Conservation (phyloP, 2,797 vertebrate species). For the Natrix natrix region DNA sequence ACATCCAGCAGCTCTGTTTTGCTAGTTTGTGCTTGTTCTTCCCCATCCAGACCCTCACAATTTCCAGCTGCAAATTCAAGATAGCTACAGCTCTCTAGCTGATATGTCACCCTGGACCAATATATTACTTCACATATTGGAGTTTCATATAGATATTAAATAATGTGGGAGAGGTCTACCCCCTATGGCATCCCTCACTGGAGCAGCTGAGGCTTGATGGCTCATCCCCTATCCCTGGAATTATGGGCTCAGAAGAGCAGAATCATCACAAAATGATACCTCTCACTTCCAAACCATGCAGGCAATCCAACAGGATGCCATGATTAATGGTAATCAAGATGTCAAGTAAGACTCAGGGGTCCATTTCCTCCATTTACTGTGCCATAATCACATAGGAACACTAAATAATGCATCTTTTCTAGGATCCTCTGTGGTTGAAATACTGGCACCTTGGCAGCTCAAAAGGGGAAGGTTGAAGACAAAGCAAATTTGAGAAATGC, state of each 20-base stretch:
- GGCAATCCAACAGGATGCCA: neutral
- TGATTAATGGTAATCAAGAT: neutral
- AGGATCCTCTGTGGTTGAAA: neutral
- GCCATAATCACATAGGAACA: neutral
- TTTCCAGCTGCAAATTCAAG: neutral
- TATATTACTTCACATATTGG: neutral
- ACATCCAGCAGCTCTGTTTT: neutral
- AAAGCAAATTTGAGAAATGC: neutral
- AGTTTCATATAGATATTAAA: neutral
- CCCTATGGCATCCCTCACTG: neutral
- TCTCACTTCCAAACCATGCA: neutral
- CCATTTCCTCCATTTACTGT: neutral
- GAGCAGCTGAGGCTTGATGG: neutral
- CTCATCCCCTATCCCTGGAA: neutral
- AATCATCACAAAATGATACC: neutral
- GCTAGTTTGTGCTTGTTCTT: neutral
- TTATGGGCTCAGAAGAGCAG: neutral
- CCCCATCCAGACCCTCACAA: neutral
- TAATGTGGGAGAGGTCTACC: neutral
- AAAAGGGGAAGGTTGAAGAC: neutral
- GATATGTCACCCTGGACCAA: neutral
- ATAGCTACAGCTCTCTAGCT: neutral
- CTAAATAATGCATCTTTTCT: neutral
- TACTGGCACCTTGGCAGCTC: neutral
- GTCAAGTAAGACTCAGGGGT: neutral